Evolutionary conservation across 2,113 vertebrate genomes (phyloP).

Genomic region (Oxygymnocypris stewartii): DNA sequence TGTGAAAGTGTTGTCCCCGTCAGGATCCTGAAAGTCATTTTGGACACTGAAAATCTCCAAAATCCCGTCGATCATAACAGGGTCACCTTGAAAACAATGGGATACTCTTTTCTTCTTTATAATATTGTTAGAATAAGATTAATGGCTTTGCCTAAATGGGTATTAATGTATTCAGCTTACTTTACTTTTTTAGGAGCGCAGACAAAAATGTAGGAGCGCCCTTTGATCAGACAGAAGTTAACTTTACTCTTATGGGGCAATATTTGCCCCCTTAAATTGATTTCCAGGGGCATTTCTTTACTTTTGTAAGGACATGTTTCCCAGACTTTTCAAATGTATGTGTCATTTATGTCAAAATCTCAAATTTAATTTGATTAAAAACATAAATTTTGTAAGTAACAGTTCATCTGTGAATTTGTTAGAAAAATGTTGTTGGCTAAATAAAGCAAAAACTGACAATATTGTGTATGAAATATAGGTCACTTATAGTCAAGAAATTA

Average conservation of each 20-base stretch:
- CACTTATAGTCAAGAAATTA: not conserved
- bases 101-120: not conserved
- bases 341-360: not conserved
- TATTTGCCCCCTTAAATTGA: not conserved
- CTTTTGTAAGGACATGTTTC: not conserved
- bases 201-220: not conserved
- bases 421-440: not conserved
- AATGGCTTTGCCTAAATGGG: not conserved
- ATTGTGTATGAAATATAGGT: not conserved
- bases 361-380: not conserved
- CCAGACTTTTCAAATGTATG: not conserved
- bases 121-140: not conserved
- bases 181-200: not conserved
- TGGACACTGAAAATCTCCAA: not conserved
- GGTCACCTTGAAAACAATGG: not conserved
- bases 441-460: not conserved
- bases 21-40: not conserved
- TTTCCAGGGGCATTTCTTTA: not conserved
- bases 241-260: not conserved
- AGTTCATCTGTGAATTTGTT: not conserved
- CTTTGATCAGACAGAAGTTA: not conserved
- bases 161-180: not conserved
- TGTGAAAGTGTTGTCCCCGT: not conserved
- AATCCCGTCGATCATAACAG: not conserved
- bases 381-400: no score